Evolutionary conservation across 2,888 invertebrate genomes (phyloP).

Genomic region (Lasioglossum figueresi): DNA sequence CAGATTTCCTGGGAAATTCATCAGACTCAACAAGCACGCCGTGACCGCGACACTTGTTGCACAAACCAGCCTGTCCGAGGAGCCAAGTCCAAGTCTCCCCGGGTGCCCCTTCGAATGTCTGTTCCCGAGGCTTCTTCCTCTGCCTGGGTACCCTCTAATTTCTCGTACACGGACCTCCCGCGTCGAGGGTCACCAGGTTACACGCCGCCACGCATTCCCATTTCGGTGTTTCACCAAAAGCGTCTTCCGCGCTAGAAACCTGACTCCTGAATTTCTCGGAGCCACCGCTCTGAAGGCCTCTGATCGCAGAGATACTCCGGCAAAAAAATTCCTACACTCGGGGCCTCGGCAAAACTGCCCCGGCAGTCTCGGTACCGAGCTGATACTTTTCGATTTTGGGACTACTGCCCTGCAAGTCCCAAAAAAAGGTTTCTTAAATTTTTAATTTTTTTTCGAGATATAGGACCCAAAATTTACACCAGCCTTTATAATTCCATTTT

Average conservation of each 20-base stretch:
- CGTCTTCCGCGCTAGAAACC: conserved; percentile 45
- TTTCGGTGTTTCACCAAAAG: conserved; percentile 59
- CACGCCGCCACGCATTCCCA: conserved; percentile 54
- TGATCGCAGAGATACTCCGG: conserved; percentile 40
- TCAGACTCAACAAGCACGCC: conserved; percentile 30
- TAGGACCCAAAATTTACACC: too few species aligned
- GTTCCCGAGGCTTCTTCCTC: conserved; percentile 22
- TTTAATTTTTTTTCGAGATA: too few species aligned
- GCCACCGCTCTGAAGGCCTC: background rate
- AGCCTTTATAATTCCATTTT: too few species aligned
- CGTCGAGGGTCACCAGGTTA: conserved; percentile 66
- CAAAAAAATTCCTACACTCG: conserved; percentile 31
- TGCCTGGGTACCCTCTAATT: conserved; percentile 64
- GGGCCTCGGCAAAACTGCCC: background rate
- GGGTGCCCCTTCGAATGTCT: conserved; percentile 44
- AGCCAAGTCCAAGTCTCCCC: conserved; percentile 64
- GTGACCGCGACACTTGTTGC: conserved; percentile 70
- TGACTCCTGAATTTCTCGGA: conserved; percentile 53
- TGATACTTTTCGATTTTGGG: background rate
- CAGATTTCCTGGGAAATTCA: conserved; percentile 52
- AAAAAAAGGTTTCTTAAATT: too few species aligned
- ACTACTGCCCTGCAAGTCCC: too few species aligned
- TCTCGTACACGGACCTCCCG: conserved; percentile 71
- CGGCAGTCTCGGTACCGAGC: background rate
- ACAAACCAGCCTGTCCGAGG: conserved; percentile 61